Conservation (phyloP, 1,140 invertebrate genomes). For the Drosophila parabipectinata region DNA sequence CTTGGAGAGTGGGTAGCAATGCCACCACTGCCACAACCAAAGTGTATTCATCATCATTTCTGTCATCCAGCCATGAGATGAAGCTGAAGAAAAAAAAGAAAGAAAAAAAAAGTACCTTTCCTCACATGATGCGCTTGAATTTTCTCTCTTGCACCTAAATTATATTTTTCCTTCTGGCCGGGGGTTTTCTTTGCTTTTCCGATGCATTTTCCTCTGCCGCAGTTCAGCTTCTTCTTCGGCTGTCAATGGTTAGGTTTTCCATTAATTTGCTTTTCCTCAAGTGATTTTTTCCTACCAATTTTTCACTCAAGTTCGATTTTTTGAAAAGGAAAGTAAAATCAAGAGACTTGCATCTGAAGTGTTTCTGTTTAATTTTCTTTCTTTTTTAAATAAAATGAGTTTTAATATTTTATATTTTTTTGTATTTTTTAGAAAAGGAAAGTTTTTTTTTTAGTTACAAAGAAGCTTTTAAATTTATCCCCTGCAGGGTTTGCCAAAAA, state of each 20-base stretch:
- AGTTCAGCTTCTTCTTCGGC: background rate
- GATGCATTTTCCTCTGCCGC: constrained; percentile 4
- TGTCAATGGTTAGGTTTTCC: constrained; percentile 39
- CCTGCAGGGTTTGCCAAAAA: constrained; percentile 6
- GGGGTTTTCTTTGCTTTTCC: constrained; percentile 11
- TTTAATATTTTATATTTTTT: no score
- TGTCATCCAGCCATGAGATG: constrained; percentile 39
- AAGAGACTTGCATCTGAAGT: background rate
- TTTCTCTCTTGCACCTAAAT: constrained; percentile 54
- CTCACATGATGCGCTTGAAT: constrained; percentile 52
- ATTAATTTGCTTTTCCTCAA: constrained; percentile 47
- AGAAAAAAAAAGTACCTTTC: constrained; percentile 21
- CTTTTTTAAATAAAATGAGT: no score
- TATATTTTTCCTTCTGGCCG: constrained; percentile 34
- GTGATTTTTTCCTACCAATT: constrained; percentile 34
- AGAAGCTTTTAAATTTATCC: constrained; percentile 25
- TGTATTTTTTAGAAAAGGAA: constrained; percentile 15
- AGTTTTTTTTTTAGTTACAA: constrained; percentile 33
- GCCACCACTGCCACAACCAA: constrained; percentile 26
- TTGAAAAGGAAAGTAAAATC: constrained; percentile 35
- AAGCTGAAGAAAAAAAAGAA: constrained; percentile 1
- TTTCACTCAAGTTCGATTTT: constrained; percentile 9
- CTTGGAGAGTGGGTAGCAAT: constrained; percentile 6
- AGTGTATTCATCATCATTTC: constrained; percentile 54
- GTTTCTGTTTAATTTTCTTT: background rate